A percentile compares a stretch with the other conserved stretches of the same genome.
These are phyloP conservation scores for Tiliqua scincoides DNA, from an alignment of 2,113 vertebrate species.

Conservation along the genomic window DNA sequence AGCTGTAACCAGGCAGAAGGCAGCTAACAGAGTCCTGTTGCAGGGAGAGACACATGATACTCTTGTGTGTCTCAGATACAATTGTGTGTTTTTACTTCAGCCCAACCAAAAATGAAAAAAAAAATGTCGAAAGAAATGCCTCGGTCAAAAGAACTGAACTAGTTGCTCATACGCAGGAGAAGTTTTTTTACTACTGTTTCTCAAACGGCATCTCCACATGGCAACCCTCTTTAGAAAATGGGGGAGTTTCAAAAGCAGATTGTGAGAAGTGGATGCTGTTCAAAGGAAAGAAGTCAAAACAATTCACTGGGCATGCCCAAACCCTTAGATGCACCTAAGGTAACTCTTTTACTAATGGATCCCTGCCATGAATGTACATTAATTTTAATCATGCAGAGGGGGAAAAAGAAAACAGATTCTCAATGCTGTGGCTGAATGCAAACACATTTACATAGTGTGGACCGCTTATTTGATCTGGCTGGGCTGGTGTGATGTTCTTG, in stretches of 20 bases:
- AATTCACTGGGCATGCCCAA: not conserved
- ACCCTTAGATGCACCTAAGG: not conserved
- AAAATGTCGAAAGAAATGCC: not conserved
- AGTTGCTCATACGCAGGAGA: not conserved
- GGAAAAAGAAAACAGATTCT: not conserved
- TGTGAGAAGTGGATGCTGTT: not conserved
- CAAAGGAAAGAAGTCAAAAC: not conserved
- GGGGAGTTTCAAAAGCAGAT: not conserved
- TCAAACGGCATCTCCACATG: not conserved
- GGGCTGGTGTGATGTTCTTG: not conserved
- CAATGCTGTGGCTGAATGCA: not conserved
- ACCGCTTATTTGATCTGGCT: not conserved
- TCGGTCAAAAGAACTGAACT: not conserved
- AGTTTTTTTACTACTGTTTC: not conserved
- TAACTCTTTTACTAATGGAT: not conserved
- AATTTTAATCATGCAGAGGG: not conserved
- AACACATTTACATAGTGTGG: constrained; percentile 6
- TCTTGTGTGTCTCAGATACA: not conserved
- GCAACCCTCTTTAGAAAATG: not conserved
- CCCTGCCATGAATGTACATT: not conserved
- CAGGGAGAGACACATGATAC: too few relatives aligned
- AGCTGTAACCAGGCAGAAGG: too few relatives aligned
- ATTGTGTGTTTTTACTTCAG: not conserved
- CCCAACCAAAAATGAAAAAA: not conserved
- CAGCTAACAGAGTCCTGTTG: too few relatives aligned